These are phyloP conservation scores for Quadroppia sp. DNA, from an alignment of 2,888 invertebrate genomes.

Conservation along the genomic window DNA sequence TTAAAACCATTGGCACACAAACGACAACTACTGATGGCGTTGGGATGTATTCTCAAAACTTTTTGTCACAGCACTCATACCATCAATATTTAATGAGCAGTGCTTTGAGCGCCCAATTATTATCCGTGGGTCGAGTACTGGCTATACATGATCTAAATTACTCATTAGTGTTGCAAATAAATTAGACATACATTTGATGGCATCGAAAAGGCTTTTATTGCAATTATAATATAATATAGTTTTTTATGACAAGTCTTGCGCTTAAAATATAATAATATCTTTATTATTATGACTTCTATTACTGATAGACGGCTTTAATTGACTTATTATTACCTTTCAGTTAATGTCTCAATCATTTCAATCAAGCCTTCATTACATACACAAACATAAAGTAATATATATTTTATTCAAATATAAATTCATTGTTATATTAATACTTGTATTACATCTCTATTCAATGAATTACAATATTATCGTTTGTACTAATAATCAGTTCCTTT, in stretches of 20 bases:
- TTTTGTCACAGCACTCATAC: slow-evolving; percentile 28
- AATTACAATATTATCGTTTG: no score
- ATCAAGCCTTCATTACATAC: not conserved
- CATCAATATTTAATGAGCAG: slow-evolving; percentile 33
- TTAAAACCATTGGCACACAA: slow-evolving; percentile 12
- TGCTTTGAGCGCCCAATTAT: slow-evolving; percentile 32
- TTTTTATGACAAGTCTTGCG: slow-evolving; percentile 18
- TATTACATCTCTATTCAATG: not conserved
- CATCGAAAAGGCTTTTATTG: slow-evolving; percentile 19
- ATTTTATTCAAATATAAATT: not conserved
- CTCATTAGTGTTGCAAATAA: slow-evolving; percentile 23
- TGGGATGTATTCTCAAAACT: slow-evolving; percentile 6
- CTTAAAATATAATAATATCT: slow-evolving; percentile 21
- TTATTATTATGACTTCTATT: slow-evolving; percentile 13
- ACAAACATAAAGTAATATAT: not conserved
- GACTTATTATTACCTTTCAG: not conserved
- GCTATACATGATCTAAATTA: not conserved
- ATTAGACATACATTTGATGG: slow-evolving; percentile 26
- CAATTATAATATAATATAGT: slow-evolving; percentile 21
- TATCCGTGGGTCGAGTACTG: not conserved
- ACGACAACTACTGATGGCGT: not conserved
- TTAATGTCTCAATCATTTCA: not conserved
- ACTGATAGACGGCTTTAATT: not conserved
- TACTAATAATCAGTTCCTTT: no score
- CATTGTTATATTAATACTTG: not conserved